Evolutionary conservation across 2,113 vertebrate species (phyloP), one percentile per base, ranked within the genome.

Genomic region (Cheirogaleus medius): DNA sequence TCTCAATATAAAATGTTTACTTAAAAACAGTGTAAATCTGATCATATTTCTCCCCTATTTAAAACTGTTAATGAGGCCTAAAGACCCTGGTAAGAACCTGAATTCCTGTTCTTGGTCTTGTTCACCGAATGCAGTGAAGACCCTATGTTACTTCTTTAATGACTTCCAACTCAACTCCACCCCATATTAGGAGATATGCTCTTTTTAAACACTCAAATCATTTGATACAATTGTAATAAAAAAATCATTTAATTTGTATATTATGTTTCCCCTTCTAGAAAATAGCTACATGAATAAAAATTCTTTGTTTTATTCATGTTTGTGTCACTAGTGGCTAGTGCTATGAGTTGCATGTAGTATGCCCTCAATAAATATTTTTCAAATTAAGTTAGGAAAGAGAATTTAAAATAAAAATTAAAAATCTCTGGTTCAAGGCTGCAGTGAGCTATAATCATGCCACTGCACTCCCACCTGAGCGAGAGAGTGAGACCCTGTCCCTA

Each of bases 331-430:
- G 58, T 23, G 71, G 47, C 27, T 88, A 56, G 34, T 21, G 52
- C 85, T 69, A 15, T 86, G 60, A 82, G 7, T 71, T 92, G 32
- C 11, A 37, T 1, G 34, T 58, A 66, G 42, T 96, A 85, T 37
- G 58, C 29, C 39, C 37, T 64, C 56, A 90, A 20, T 90, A 49
- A 71, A 23, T 64, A 56, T 27, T 74, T 91, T 96, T 96, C 63
- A 95, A 78, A 69, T 74, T 1, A 92, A 92, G 2, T 96, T 94
- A 89, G 58, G 34, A 68, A 71, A 90, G 47, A 49, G 47, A 91
- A 93, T 58, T 81, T 12, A 84, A 78, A 95, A 64, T 17, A 42
- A 83, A 80, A 60, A 56, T 56, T 56, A 56, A 56, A 56, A 56
- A 56, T 21, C 54, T 56, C 54, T 7, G 54, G 20, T 56, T 56